Percentiles rank a stretch among this genome's conserved stretches.
Conservation (phyloP, 2,797 vertebrate genomes). For the Rachycentron canadum region DNA sequence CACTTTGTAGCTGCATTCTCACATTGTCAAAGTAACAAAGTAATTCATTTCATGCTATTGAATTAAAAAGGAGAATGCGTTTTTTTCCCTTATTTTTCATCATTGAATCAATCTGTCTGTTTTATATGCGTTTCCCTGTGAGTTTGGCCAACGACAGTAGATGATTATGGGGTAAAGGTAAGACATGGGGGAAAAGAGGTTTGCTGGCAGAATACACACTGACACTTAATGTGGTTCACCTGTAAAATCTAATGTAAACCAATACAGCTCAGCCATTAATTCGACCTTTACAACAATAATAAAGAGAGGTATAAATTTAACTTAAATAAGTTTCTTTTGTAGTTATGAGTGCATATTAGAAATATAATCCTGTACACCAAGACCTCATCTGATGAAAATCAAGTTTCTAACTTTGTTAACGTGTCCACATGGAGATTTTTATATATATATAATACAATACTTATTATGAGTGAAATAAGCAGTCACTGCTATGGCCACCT, state of each 20-base stretch:
- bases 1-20: constrained; percentile 6
- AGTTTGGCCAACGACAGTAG: constrained; percentile 1
- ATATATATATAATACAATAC: too few species aligned
- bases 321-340: neutral
- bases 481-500: too few species aligned
- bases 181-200: neutral
- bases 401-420: too few species aligned
- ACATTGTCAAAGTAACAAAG: constrained; percentile 6
- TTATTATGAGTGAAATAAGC: too few species aligned
- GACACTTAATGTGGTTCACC: neutral
- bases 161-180: constrained; percentile 1
- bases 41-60: neutral
- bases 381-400: too few species aligned
- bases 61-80: neutral
- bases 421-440: too few species aligned
- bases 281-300: neutral
- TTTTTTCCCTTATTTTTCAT: neutral
- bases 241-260: neutral
- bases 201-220: neutral
- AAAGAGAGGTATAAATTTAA: neutral
- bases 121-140: too few species aligned
- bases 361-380: too few species aligned
- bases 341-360: neutral
- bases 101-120: neutral
- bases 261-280: neutral